Conservation (phyloP, 2,888 invertebrate species). For the Plebejus melissa region DNA sequence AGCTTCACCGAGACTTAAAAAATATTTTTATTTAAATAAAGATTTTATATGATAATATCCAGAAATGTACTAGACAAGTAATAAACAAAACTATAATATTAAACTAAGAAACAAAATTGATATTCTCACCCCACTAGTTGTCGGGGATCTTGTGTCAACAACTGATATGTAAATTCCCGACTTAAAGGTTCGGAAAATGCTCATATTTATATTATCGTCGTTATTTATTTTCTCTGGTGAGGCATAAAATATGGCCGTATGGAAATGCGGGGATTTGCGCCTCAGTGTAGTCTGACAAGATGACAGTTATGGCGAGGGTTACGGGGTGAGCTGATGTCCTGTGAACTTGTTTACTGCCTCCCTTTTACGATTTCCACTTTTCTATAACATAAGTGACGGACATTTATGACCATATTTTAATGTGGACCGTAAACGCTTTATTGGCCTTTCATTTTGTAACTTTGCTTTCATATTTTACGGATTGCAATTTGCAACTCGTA, state of each 20-base stretch:
- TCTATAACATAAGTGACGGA: slow-evolving; percentile 35
- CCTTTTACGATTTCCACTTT: slow-evolving; percentile 46
- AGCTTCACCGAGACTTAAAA: too few species aligned
- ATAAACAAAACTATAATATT: slow-evolving; percentile 22
- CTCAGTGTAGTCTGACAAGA: slow-evolving; percentile 71
- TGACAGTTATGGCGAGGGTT: slow-evolving; percentile 68
- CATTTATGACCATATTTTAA: slow-evolving; percentile 27
- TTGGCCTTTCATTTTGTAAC: background rate
- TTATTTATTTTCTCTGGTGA: slow-evolving; percentile 75
- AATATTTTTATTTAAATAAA: too few species aligned
- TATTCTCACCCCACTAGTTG: slow-evolving; percentile 52
- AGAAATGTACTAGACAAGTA: background rate
- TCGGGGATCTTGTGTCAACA: slow-evolving; percentile 68
- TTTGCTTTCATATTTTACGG: background rate
- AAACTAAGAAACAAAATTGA: slow-evolving; percentile 41
- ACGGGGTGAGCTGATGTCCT: slow-evolving; percentile 45
- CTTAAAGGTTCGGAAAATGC: slow-evolving; percentile 65
- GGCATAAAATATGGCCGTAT: slow-evolving; percentile 73
- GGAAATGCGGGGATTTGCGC: slow-evolving; percentile 72
- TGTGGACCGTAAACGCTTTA: background rate
- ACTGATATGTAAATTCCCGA: slow-evolving; percentile 75
- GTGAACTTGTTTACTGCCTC: slow-evolving; percentile 63
- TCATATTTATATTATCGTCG: slow-evolving; percentile 72
- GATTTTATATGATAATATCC: background rate
- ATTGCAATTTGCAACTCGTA: background rate